A percentile compares a stretch with the other conserved stretches of the same genome.
Conservation (phyloP, 2,888 invertebrate genomes). For the Neria commutata region DNA sequence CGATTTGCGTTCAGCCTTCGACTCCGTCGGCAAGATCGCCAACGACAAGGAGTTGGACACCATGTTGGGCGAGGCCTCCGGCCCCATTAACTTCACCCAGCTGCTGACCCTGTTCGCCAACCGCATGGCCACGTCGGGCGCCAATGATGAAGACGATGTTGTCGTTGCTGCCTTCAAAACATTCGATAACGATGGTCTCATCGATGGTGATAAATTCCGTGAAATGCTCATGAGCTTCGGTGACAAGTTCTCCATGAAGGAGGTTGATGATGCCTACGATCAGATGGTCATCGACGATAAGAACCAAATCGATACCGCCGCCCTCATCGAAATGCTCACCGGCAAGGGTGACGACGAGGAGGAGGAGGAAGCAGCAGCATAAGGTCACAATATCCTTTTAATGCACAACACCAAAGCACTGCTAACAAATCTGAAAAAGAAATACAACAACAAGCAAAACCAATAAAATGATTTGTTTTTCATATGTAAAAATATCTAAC, state of each 20-base stretch:
- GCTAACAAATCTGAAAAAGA: conserved; percentile 32
- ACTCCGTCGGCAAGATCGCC: conserved; percentile 88
- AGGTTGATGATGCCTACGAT: conserved; percentile 91
- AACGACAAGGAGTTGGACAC: conserved; percentile 89
- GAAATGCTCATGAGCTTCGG: conserved; percentile 93
- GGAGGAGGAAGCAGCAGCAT: conserved; percentile 66
- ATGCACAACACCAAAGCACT: conserved; percentile 35
- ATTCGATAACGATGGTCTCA: conserved; percentile 87
- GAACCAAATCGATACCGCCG: conserved; percentile 86
- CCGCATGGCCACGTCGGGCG: conserved; percentile 89
- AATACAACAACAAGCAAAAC: conserved; percentile 12
- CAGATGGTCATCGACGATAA: conserved; percentile 92
- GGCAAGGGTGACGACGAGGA: conserved; percentile 86
- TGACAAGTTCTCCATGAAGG: conserved; percentile 87
- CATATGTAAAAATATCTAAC: conserved; percentile 42
- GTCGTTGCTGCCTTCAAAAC: conserved; percentile 91
- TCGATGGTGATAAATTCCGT: conserved; percentile 87
- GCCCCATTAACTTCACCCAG: conserved; percentile 95
- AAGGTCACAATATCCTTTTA: conserved; percentile 48
- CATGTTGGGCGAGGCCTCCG: conserved; percentile 86
- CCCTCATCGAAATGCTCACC: conserved; percentile 86
- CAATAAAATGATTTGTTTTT: conserved; percentile 49
- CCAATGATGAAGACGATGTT: conserved; percentile 88
- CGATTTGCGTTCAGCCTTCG: conserved; percentile 90
- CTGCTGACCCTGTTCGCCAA: conserved; percentile 88